A percentile compares a stretch with the other conserved stretches of the same genome.
Conservation (phyloP, 1,140 invertebrate genomes). For the Pygmarrhopalites habei region DNA sequence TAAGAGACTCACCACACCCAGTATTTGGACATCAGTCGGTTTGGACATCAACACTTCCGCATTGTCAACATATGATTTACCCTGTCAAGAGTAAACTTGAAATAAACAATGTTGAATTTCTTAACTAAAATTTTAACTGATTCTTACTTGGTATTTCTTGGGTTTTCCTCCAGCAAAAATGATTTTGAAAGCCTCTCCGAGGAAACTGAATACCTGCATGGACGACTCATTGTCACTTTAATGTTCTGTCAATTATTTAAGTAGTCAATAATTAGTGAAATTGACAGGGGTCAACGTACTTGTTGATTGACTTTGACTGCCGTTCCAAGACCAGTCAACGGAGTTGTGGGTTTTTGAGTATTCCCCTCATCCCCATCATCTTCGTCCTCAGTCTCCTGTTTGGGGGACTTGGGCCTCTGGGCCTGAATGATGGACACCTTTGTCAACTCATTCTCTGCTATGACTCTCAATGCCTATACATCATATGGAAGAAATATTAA, state of each 20-base stretch:
- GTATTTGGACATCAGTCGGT: background rate
- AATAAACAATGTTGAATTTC: too few relatives aligned
- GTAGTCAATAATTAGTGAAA: background rate
- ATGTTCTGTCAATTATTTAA: slow-evolving; percentile 7
- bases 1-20: slow-evolving; percentile 3
- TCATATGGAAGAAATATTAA: background rate
- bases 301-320: slow-evolving; percentile 10
- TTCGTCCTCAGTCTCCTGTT: slow-evolving; percentile 3
- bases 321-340: background rate
- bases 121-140: too few relatives aligned
- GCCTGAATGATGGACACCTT: background rate
- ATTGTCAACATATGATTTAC: slow-evolving; percentile 9
- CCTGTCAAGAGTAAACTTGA: too few relatives aligned
- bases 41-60: background rate
- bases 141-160: background rate
- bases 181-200: slow-evolving; percentile 12
- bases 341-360: background rate
- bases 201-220: slow-evolving; percentile 8
- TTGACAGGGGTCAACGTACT: background rate
- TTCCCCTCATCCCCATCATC: slow-evolving; percentile 11
- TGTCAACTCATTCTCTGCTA: slow-evolving; percentile 12
- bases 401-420: background rate
- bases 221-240: too few relatives aligned
- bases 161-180: slow-evolving; percentile 12
- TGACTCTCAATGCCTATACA: slow-evolving; percentile 8